Percentiles rank a stretch among this genome's conserved stretches.
Conservation (phyloP, 2,888 invertebrate species). For the Microctonus aethiopoides region DNA sequence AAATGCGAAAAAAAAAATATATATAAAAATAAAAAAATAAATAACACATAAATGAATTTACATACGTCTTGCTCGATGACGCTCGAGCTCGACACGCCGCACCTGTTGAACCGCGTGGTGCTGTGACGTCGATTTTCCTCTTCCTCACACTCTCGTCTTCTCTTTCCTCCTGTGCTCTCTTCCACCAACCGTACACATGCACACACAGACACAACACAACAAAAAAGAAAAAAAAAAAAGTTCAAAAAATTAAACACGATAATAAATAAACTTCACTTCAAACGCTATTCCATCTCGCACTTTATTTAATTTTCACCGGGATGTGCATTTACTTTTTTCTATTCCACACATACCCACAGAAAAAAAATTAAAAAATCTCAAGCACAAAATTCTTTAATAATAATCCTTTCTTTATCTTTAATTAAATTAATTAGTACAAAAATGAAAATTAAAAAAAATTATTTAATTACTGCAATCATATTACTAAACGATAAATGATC, state of each 20-base stretch:
- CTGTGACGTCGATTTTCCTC: constrained; percentile 37
- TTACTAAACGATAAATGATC: not conserved
- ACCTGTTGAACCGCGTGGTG: constrained; percentile 50
- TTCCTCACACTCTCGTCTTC: constrained; percentile 26
- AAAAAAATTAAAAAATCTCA: no score
- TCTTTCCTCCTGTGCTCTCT: constrained; percentile 17
- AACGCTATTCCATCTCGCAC: not conserved
- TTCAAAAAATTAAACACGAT: not conserved
- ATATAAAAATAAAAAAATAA: not conserved
- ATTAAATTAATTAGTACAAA: not conserved
- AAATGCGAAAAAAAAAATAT: constrained; percentile 7
- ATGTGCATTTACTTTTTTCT: not conserved
- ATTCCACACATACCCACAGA: not conserved
- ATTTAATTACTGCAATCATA: no score
- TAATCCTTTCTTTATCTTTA: not conserved
- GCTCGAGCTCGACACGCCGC: constrained; percentile 47
- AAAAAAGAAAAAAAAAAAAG: constrained; percentile 20
- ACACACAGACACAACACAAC: constrained; percentile 1
- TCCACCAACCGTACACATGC: constrained; percentile 12
- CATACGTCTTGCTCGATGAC: constrained; percentile 45
- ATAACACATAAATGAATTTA: constrained; percentile 38
- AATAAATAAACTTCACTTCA: constrained; percentile 14
- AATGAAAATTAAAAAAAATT: not conserved
- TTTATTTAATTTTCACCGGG: not conserved
- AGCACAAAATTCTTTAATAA: no score